Evolutionary conservation across 92 coral and sea anemone species (phyloP).

Genomic region (Parazoanthus swiftii): DNA sequence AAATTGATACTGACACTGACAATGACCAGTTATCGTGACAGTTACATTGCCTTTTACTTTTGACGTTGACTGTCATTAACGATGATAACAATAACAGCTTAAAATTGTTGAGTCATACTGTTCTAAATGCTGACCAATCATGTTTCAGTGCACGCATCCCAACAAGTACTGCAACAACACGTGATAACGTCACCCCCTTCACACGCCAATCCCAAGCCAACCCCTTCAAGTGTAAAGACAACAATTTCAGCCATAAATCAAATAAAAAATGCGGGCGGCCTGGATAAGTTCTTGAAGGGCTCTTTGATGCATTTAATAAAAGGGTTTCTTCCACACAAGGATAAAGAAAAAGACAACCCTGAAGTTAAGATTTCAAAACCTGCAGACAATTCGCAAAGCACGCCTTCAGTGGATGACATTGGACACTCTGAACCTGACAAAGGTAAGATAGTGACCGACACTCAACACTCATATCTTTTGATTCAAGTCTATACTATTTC

Average conservation of each 20-base stretch:
- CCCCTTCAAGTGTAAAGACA: constrained; percentile 3
- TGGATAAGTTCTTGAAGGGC: constrained; percentile 28
- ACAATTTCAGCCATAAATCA: constrained; percentile 20
- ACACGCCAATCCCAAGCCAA: not conserved
- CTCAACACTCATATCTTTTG: not conserved
- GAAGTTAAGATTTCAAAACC: constrained; percentile 1
- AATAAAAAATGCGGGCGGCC: constrained; percentile 11
- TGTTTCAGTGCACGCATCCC: constrained; percentile 6
- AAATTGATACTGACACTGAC: too few relatives aligned
- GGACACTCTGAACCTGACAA: constrained; percentile 13
- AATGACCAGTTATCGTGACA: not conserved
- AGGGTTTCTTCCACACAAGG: constrained; percentile 31
- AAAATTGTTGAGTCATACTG: not conserved
- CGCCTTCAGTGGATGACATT: constrained; percentile 10
- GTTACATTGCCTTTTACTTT: too few relatives aligned
- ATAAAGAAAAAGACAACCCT: not conserved
- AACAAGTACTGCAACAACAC: not conserved
- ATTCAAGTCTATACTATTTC: too few relatives aligned
- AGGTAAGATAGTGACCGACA: not conserved
- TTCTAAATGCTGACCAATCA: not conserved
- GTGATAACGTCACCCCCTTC: not conserved
- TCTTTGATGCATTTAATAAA: constrained; percentile 37
- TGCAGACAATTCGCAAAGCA: not conserved
- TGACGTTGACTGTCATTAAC: too few relatives aligned
- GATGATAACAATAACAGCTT: too few relatives aligned